These are phyloP conservation scores for Actenoides hombroni DNA, from an alignment of 2,113 vertebrate species.

Conservation along the genomic window DNA sequence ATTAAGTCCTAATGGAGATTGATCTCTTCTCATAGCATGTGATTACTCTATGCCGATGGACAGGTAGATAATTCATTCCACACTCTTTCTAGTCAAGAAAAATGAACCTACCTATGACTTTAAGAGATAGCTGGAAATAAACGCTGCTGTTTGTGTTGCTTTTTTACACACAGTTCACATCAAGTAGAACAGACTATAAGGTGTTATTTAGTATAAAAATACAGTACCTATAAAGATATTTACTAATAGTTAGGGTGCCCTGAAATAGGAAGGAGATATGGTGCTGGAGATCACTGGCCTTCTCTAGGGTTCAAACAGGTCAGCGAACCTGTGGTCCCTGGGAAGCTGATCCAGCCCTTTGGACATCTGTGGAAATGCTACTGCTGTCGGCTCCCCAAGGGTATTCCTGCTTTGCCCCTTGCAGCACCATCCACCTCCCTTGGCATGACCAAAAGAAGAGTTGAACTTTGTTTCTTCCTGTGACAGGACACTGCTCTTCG, in stretches of 20 bases:
- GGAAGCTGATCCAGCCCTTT: neutral
- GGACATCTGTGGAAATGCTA: neutral
- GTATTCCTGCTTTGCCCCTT: neutral
- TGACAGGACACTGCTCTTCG: neutral
- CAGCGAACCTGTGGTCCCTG: neutral
- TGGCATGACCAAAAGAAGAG: neutral
- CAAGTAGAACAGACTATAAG: neutral
- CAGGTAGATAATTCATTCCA: neutral
- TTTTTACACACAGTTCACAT: neutral
- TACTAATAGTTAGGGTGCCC: neutral
- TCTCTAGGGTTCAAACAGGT: neutral
- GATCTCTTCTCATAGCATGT: neutral
- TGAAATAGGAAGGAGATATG: neutral
- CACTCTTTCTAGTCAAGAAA: neutral
- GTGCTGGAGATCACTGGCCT: neutral
- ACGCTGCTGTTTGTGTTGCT: neutral
- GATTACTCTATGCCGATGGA: neutral
- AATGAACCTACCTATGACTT: neutral
- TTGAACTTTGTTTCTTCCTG: neutral
- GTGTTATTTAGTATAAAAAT: neutral
- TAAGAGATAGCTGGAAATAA: neutral
- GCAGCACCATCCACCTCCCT: accelerated
- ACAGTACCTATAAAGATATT: neutral
- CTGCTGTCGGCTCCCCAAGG: neutral
- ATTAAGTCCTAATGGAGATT: neutral